These are phyloP conservation scores for Trichechus manatus DNA, from an alignment of 2,113 vertebrate genomes.

Conservation along the genomic window DNA sequence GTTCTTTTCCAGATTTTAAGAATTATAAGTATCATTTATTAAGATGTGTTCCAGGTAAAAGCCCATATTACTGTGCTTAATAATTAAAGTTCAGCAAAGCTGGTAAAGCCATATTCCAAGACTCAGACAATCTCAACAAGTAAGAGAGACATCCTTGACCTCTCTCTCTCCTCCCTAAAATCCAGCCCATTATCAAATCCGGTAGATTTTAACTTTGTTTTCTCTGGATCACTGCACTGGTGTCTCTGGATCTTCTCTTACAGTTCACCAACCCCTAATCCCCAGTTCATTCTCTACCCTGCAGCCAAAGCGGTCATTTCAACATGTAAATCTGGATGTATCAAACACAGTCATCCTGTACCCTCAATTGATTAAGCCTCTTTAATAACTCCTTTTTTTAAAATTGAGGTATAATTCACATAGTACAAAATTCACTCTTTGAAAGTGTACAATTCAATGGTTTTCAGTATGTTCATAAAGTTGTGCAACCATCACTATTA, in stretches of 20 bases:
- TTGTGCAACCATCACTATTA: not conserved
- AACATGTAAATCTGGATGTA: not conserved
- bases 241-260: not conserved
- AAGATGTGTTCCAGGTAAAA: not conserved
- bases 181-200: not conserved
- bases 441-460: not conserved
- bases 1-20: too few species aligned
- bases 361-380: not conserved
- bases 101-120: not conserved
- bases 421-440: not conserved
- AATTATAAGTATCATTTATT: not conserved
- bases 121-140: not conserved
- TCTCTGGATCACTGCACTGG: not conserved
- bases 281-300: not conserved
- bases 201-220: not conserved
- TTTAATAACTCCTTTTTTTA: not conserved
- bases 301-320: not conserved
- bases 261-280: not conserved
- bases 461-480: not conserved
- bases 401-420: not conserved
- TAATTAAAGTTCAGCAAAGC: not conserved
- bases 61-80: not conserved
- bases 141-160: not conserved
- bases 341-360: not conserved
- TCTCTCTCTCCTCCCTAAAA: not conserved